These are phyloP conservation scores for Drosophila nigrodunni DNA, from an alignment of 1,140 invertebrate species.

Conservation along the genomic window DNA sequence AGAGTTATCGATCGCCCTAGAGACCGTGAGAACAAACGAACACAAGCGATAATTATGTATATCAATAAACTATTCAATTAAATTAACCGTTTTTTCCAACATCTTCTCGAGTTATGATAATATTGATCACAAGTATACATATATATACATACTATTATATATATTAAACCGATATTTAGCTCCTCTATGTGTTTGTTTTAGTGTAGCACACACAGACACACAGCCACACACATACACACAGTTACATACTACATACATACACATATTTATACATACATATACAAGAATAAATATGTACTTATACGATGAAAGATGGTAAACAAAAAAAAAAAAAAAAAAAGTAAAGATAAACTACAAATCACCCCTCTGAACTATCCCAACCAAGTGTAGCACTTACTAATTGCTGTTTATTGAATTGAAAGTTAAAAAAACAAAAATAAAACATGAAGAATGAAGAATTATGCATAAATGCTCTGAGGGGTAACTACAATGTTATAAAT, in stretches of 20 bases:
- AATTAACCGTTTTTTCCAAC: slow-evolving; percentile 42
- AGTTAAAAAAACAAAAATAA: background rate
- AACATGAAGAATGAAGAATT: background rate
- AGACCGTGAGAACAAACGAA: too few relatives aligned
- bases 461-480: slow-evolving; percentile 21
- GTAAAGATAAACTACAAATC: too few relatives aligned
- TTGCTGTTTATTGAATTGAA: slow-evolving; percentile 49
- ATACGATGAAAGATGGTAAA: slow-evolving; percentile 19
- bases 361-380: slow-evolving; percentile 26
- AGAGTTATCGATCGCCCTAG: too few relatives aligned
- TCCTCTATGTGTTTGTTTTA: slow-evolving; percentile 49
- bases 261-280: slow-evolving; percentile 16
- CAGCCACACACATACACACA: slow-evolving; percentile 8
- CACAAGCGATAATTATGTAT: slow-evolving; percentile 19
- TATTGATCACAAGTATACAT: slow-evolving; percentile 9
- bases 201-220: slow-evolving; percentile 26
- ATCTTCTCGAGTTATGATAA: slow-evolving; percentile 47
- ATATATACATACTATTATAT: slow-evolving; percentile 14
- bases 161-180: slow-evolving; percentile 43
- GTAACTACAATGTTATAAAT: slow-evolving; percentile 63
- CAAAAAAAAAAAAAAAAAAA: too few relatives aligned
- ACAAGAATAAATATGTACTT: slow-evolving; percentile 24
- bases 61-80: slow-evolving; percentile 21
- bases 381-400: slow-evolving; percentile 36
- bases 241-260: background rate